phyloP scores from a whole-genome alignment of 2,888 invertebrate species.

The Lithophane leautieri region DNA sequence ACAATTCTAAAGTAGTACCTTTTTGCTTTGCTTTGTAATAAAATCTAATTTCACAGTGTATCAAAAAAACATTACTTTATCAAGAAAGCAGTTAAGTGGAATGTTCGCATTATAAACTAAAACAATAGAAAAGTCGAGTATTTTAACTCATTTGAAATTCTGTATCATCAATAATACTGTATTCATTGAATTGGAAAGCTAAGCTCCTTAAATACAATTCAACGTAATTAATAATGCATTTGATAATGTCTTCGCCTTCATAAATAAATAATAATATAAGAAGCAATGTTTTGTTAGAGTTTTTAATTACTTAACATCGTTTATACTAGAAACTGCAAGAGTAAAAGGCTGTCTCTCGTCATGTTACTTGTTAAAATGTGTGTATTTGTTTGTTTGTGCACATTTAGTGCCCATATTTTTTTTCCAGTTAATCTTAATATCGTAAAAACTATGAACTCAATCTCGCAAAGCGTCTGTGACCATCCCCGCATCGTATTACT shows the following conservation, averaged over 20 bases:
- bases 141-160: slow-evolving; percentile 6
- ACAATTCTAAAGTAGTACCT: no score
- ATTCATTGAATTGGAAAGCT: background rate
- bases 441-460: no score
- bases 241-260: background rate
- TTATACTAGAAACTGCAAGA: background rate
- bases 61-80: background rate
- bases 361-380: background rate
- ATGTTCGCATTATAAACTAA: background rate
- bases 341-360: background rate
- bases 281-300: background rate
- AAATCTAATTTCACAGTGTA: background rate
- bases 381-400: background rate
- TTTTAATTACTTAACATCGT: background rate
- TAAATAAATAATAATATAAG: no score
- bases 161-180: background rate
- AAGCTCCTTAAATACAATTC: background rate
- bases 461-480: no score
- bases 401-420: no score
- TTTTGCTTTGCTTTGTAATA: background rate
- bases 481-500: no score
- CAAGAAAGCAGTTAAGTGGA: background rate
- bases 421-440: no score
- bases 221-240: background rate
- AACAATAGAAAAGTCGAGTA: background rate